These are phyloP conservation scores for Apostichopus parvimensis DNA, from an alignment of 35 echinoderm and acorn worm species.

Conservation along the genomic window DNA sequence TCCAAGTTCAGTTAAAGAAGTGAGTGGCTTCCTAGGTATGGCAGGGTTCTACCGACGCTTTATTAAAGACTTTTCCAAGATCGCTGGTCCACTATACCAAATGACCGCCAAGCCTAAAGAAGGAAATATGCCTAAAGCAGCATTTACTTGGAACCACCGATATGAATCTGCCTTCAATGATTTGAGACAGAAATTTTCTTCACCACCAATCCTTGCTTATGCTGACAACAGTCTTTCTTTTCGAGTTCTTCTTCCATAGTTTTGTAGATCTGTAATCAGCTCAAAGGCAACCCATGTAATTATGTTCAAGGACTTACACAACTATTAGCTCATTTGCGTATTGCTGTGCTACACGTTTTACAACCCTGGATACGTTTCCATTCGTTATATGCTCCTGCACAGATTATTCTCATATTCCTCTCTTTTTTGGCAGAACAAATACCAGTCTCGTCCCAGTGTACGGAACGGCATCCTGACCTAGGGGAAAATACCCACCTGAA, in stretches of 20 bases:
- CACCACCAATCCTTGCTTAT: conserved; percentile 60
- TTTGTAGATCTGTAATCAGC: no score
- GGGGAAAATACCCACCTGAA: not conserved
- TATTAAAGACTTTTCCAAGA: conserved; percentile 55
- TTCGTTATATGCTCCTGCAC: no score
- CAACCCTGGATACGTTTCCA: no score
- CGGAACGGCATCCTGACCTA: not conserved
- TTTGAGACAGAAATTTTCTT: conserved; percentile 8
- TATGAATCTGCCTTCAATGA: conserved; percentile 52
- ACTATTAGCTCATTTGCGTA: no score
- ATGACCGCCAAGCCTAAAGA: not conserved
- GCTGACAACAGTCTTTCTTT: conserved; percentile 64
- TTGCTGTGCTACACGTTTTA: no score
- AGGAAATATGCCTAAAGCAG: not conserved
- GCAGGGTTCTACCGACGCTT: conserved; percentile 57
- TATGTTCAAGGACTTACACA: no score
- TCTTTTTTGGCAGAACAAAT: not conserved
- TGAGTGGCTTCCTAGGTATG: conserved; percentile 53
- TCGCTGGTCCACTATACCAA: conserved; percentile 36
- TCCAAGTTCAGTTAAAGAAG: conserved; percentile 24
- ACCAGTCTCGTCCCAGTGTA: not conserved
- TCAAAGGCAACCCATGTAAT: no score
- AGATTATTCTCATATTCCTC: no score
- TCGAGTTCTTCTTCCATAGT: not conserved
- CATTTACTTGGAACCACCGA: conserved; percentile 48